Conservation (phyloP, 2,888 invertebrate genomes). For the Danaus chrysippus region DNA sequence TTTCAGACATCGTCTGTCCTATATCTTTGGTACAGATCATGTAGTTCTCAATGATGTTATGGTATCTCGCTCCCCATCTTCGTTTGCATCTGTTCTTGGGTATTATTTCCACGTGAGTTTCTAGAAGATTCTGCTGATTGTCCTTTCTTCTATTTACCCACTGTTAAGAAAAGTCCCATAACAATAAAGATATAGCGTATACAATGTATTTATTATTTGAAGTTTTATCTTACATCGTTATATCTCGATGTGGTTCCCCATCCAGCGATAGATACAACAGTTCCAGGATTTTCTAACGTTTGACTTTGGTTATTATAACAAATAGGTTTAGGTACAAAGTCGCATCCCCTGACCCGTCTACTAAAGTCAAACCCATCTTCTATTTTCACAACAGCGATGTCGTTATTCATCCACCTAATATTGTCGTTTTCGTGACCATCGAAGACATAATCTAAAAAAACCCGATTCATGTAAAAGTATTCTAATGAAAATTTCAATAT, state of each 20-base stretch:
- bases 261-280: slow-evolving; percentile 52
- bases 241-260: slow-evolving; percentile 64
- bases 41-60: slow-evolving; percentile 68
- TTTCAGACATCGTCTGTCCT: slow-evolving; percentile 66
- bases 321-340: slow-evolving; percentile 61
- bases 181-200: background rate
- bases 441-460: slow-evolving; percentile 56
- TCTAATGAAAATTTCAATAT: background rate
- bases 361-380: slow-evolving; percentile 66
- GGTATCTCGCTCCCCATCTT: slow-evolving; percentile 62
- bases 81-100: slow-evolving; percentile 58
- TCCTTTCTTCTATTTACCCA: slow-evolving; percentile 56
- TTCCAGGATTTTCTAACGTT: slow-evolving; percentile 60
- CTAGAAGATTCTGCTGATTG: slow-evolving; percentile 56
- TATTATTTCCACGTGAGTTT: slow-evolving; percentile 58
- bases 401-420: slow-evolving; percentile 70
- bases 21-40: slow-evolving; percentile 69
- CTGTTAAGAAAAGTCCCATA: slow-evolving; percentile 33
- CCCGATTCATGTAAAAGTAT: background rate
- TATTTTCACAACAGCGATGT: slow-evolving; percentile 64
- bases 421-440: slow-evolving; percentile 69
- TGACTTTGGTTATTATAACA: slow-evolving; percentile 64
- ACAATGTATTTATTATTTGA: background rate
- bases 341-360: slow-evolving; percentile 57
- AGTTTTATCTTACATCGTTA: slow-evolving; percentile 51